Evolutionary conservation across 2,888 invertebrate species (phyloP).

Genomic region (Sesamia inferens): DNA sequence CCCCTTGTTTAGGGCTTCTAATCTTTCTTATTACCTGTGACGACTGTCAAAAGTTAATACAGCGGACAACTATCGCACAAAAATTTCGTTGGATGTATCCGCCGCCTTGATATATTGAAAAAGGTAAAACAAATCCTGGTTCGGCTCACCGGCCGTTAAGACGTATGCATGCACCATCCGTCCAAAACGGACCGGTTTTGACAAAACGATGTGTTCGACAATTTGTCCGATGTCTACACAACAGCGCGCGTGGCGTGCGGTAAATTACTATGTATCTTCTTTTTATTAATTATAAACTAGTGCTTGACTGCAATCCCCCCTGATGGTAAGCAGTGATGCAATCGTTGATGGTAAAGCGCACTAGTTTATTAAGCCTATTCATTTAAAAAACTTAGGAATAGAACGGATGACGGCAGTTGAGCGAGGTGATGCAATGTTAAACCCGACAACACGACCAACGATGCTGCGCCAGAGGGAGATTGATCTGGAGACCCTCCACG

Average conservation of each 20-base stretch:
- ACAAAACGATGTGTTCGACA: slow-evolving; percentile 39
- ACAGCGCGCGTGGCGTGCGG: background rate
- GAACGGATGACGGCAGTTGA: no score
- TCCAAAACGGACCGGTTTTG: slow-evolving; percentile 41
- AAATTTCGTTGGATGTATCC: background rate
- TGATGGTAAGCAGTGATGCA: no score
- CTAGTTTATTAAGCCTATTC: no score
- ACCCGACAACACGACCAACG: no score
- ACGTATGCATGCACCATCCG: slow-evolving; percentile 3
- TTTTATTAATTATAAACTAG: no score
- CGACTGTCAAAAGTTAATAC: background rate
- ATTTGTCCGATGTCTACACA: slow-evolving; percentile 36
- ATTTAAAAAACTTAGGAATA: no score
- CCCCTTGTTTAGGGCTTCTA: background rate
- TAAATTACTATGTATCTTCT: background rate
- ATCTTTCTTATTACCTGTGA: background rate
- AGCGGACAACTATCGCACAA: no score
- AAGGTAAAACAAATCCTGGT: slow-evolving; percentile 10
- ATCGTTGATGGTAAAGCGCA: no score
- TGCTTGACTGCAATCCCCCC: no score
- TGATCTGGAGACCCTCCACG: no score
- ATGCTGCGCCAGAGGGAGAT: no score
- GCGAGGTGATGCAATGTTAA: no score
- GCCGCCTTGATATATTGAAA: background rate
- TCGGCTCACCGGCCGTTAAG: background rate